Base-by-base conservation (phyloP, 2,888 invertebrate species). In the Molorchus minor region DNA sequence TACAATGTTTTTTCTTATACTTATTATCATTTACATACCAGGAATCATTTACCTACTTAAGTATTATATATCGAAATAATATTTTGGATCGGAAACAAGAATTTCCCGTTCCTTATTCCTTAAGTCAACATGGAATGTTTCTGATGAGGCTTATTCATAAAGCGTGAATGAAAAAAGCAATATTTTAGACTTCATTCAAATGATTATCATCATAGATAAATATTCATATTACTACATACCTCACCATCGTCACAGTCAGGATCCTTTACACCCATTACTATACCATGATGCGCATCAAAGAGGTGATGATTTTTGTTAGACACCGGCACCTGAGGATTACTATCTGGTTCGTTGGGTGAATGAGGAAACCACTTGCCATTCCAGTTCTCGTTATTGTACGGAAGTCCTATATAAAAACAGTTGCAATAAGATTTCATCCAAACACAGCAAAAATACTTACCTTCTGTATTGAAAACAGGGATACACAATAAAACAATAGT, bases 201-300 rank as follows among this genome's bases (percentile, higher is more conserved):
- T 19, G 3, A 20, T 19, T 17, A 10, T 20, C 0, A 12, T 13
- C 16, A 15, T 13, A 10, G 3, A 44, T 13, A n/a, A 5, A 12
- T 30, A 2, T 13, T 3, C 35, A 13, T 21, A 65, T 60, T 3
- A 76, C 74, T 76, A 60, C 62, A 71, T 78, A 89, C 90, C 79
- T 85, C 84, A 44, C 84, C 90, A 81, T 90, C 86, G 75, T 91
- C 91, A 76, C 91, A 91, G 0, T 79, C 64, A 1, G 72, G 62
- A 47, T 79, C 78, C 19, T 79, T 68, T 29, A 82, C 75, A 1
- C 88, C 88, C 88, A 88, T 88, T 62, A 78, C 76, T 16, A 85
- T 77, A 15, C 81, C 80, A 69, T 84, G 82, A 49, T 78, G 66
- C 7, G 61, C 40, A 62, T 75, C 75, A 43, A 61, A 49, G 46